Evolutionary conservation across 2,113 vertebrate species (phyloP), one percentile per base, ranked within the genome.

Genomic region (Neodon shergylaensis): DNA sequence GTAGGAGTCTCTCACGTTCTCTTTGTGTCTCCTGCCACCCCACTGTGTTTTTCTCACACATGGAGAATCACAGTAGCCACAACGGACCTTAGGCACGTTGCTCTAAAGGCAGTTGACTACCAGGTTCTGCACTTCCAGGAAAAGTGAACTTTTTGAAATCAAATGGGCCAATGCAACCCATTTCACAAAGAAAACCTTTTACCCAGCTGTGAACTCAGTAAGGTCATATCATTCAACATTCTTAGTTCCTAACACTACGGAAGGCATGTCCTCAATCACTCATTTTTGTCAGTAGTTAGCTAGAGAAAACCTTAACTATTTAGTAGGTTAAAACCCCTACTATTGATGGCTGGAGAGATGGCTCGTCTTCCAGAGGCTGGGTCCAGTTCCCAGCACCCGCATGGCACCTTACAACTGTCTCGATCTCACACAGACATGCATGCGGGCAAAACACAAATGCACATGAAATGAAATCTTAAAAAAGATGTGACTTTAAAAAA

Each of bases 141-240:
- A 26, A 66, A 44, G 0, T 1, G 28, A 84, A 36, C 28, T 39
- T 65, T 65, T 96, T 90, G 65, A 96, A 92, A 94, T 82, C 36
- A 91, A 90, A 92, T 68, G 54, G 4, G 7, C 7, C 47, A 58
- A 21, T 58, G 58, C 19, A 58, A 58, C 19, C 58, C 58, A 63
- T 9, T 72, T 94, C n/a, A 54, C 17, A 92, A 86, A 52, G 31
- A 66, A 96, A 84, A 76, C 36, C 61, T 84, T 82, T 49, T 77
- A 73, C 36, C 9, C 12, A 26, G 11, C 73, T 78, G 65, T 7
- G 0, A 92, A 83, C 79, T 95, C 91, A 84, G 89, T 91, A 73
- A 78, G 44, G 36, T 70, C 16, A 14, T 17, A 39, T 14, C 24
- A 49, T 85, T 74, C 74, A 24, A 12, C 70, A 89, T 86, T 68